phyloP scores from a whole-genome alignment of 2,888 invertebrate species.

The Heliconius hortense region DNA sequence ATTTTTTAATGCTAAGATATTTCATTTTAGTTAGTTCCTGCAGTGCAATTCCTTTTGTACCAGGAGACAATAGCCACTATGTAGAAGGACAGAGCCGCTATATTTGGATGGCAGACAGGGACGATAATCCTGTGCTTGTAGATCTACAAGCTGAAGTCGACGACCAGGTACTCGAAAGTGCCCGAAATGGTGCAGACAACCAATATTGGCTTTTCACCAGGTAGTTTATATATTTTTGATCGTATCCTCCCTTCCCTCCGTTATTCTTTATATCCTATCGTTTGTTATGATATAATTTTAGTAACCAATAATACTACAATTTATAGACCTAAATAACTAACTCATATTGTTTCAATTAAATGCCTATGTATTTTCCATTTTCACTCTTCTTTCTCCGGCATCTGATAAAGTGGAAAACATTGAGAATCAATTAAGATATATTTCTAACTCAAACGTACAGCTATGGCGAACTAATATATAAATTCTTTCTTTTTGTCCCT shows the following conservation, averaged over 20 bases:
- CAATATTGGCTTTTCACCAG: conserved; percentile 57
- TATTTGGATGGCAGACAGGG: not conserved
- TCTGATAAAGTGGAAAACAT: not conserved
- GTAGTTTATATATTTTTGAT: not conserved
- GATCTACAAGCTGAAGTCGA: conserved; percentile 59
- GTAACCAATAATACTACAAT: no score
- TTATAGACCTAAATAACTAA: no score
- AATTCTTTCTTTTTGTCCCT: no score
- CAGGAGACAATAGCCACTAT: not conserved
- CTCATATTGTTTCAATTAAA: no score
- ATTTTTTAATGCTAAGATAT: not conserved
- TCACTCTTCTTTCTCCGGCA: not conserved
- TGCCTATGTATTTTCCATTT: not conserved
- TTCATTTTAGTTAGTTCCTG: not conserved
- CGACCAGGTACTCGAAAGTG: conserved; percentile 31
- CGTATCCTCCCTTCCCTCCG: no score
- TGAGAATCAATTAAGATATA: not conserved
- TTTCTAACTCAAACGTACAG: not conserved
- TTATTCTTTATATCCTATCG: not conserved
- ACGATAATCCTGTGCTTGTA: conserved; percentile 56
- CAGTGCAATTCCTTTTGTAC: not conserved
- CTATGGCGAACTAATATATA: no score
- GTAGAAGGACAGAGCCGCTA: not conserved
- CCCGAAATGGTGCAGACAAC: conserved; percentile 65
- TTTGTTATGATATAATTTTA: no score